Base-by-base conservation (phyloP, 37 sponge, comb jelly and placozoan genomes). In the Geodia barretti region DNA sequence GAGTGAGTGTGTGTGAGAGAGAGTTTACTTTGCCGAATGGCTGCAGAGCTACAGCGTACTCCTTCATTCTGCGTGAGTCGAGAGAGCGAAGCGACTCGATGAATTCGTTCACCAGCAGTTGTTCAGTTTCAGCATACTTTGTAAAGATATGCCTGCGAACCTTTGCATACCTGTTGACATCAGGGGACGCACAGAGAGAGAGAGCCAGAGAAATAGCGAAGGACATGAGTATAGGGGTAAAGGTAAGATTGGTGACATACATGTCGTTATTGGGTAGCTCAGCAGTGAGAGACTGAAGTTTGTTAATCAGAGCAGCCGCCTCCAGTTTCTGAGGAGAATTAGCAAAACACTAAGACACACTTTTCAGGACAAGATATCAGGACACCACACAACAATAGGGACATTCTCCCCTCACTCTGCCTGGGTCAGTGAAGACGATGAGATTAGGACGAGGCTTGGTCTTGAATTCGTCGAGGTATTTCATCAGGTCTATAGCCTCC, bases 301-400 rank as follows among this genome's bases (percentile, higher is more conserved):
- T 95, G 76, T 74, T 73, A 19, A 95, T 85, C 29, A 92, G 76
- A 37, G 81, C 89, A 47, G 94, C 97, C 23, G 89, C 97, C 64
- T 96, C 85, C 29, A 79, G 72, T 35, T 91, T 72, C 97, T 96
- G 62, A 26, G 60, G 14, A 82, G 1, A 70, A 30, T 37, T 65
- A 47, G 14, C 14, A 14, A 47, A 17, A 47, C 54, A 47, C 7
- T 47, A 47, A 47, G 14, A 47, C 14, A 47, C 11, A 47, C 54
- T 47, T 14, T 47, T 7, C 14, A 14, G 7, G 54, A 47, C 54
- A 7, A 7, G 14, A 47, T n/a, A n/a, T n/a, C n/a, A n/a, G n/a
- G n/a, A n/a, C n/a, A n/a, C n/a, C n/a, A n/a, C n/a, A n/a, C n/a
- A n/a, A n/a, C n/a, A n/a, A n/a, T n/a, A n/a, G n/a, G n/a, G n/a